Base-by-base conservation (phyloP, 2,113 vertebrate genomes). In the Anthoscopus minutus region DNA sequence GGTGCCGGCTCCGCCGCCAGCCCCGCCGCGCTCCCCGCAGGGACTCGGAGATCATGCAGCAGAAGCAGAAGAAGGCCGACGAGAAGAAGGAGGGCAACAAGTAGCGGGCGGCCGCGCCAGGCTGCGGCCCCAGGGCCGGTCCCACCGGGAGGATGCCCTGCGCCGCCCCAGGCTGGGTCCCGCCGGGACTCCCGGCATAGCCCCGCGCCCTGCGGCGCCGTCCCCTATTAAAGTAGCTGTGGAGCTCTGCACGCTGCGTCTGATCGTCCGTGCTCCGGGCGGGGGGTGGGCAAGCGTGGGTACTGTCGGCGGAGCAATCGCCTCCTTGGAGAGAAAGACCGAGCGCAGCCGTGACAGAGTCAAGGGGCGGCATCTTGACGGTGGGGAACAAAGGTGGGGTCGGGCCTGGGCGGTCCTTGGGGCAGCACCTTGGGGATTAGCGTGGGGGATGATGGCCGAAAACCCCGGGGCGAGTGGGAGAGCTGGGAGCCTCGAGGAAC, bases 21-120 rank as follows among this genome's bases (percentile, higher is more conserved):
- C 74, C 57, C 44, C n/a, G 65, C 56, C 69, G 62, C 51, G 79
- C 64, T 90, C 47, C 93, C 94, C 94, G 62, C 87, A 99, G 99
- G 98, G 99, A 99, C 98, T 99, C 99, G 27, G 98, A 99, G 97
- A 99, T 99, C 97, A 99, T 99, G 99, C 98, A 99, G 97, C 98
- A 99, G 96, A 99, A 99, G 97, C 99, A 99, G 97, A 99, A 99
- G 96, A 98, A 99, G 88, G 97, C 98, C 9, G 95, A 95, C 53
- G 98, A 98, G 96, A 98, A 98, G 94, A 92, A 79, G 96, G 97
- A 92, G 81, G 96, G 97, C 86, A 92, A 97, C 82, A 97, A 98
- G 97, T 98, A 98, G 97, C 97, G 71, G 81, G 84, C 58, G 95
- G 95, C 92, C 74, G 87, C 81, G 44, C 31, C 31, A 42, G 67